These are phyloP conservation scores for Syngnathus scovelli DNA, from an alignment of 2,113 vertebrate genomes.

Conservation along the genomic window DNA sequence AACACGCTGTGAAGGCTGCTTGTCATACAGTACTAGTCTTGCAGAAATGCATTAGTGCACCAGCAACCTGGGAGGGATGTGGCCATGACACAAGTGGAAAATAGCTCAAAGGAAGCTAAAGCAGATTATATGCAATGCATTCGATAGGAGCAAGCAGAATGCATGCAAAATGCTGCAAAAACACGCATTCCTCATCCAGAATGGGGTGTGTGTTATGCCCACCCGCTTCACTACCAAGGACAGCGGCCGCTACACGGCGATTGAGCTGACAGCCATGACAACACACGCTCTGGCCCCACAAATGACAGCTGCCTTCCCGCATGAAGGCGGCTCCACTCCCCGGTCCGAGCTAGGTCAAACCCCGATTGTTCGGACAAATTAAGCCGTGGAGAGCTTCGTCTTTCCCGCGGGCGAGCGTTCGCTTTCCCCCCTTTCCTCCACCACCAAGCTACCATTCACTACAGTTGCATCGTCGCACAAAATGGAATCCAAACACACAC, in stretches of 20 bases:
- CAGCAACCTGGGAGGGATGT: not conserved
- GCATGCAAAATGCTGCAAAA: not conserved
- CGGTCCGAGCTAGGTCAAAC: not conserved
- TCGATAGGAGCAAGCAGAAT: not conserved
- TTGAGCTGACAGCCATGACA: slow-evolving; percentile 59
- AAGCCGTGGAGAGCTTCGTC: not conserved
- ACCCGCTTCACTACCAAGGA: slow-evolving; percentile 68
- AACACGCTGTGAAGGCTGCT: slow-evolving; percentile 1
- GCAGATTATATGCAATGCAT: not conserved
- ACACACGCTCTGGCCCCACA: slow-evolving; percentile 38
- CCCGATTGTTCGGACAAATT: slow-evolving; percentile 12
- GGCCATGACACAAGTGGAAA: slow-evolving; percentile 5
- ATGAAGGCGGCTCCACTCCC: slow-evolving; percentile 25
- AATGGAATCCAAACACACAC: not conserved
- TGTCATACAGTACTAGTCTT: slow-evolving; percentile 13
- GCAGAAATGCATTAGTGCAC: not conserved
- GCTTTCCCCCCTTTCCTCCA: not conserved
- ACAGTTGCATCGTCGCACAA: not conserved
- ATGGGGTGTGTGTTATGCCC: slow-evolving; percentile 29
- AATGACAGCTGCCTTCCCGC: slow-evolving; percentile 41
- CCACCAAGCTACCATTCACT: not conserved
- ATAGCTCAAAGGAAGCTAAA: not conserved
- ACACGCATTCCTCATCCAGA: slow-evolving; percentile 4
- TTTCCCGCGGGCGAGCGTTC: not conserved
- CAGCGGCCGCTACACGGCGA: slow-evolving; percentile 57